phyloP scores from a whole-genome alignment of 1,140 invertebrate species.

The Calephelis nemesis region DNA sequence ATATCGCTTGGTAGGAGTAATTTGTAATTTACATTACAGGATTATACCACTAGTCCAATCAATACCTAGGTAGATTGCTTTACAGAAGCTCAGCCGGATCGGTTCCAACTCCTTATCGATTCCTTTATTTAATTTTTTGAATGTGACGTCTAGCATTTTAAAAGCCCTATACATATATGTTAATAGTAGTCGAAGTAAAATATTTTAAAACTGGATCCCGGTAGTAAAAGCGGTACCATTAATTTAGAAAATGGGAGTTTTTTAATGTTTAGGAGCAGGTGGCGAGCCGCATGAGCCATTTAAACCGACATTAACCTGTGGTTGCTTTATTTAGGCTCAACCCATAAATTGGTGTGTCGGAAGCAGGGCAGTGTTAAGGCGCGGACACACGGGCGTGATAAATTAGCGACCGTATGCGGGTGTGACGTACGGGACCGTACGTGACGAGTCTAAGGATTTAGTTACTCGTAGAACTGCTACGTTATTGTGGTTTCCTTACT shows the following conservation, averaged over 20 bases:
- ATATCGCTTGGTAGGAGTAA: too few species aligned
- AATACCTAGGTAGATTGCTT: too few species aligned
- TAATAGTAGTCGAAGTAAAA: not conserved
- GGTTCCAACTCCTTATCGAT: too few species aligned
- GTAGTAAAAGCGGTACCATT: constrained; percentile 1
- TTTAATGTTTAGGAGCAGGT: constrained; percentile 15
- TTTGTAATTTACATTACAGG: too few species aligned
- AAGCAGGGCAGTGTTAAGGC: constrained; percentile 10
- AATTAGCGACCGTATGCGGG: constrained; percentile 8
- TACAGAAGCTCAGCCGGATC: too few species aligned
- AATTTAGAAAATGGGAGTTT: constrained; percentile 11
- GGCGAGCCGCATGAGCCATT: constrained; percentile 15
- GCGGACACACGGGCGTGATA: constrained; percentile 15
- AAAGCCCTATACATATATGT: not conserved
- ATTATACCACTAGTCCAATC: too few species aligned
- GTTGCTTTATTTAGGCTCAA: constrained; percentile 13
- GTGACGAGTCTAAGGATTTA: constrained; percentile 9
- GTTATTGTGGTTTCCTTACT: not conserved
- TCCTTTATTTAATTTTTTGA: too few species aligned
- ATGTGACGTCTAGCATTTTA: not conserved
- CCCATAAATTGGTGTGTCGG: constrained; percentile 10
- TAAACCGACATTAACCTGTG: constrained; percentile 14
- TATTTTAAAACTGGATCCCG: not conserved
- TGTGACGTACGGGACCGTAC: not conserved
- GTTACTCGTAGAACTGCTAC: not conserved